Evolutionary conservation across 1,140 invertebrate genomes (phyloP), one percentile per base, ranked within the genome.

Genomic region (Macrosteles quadrilineatus): DNA sequence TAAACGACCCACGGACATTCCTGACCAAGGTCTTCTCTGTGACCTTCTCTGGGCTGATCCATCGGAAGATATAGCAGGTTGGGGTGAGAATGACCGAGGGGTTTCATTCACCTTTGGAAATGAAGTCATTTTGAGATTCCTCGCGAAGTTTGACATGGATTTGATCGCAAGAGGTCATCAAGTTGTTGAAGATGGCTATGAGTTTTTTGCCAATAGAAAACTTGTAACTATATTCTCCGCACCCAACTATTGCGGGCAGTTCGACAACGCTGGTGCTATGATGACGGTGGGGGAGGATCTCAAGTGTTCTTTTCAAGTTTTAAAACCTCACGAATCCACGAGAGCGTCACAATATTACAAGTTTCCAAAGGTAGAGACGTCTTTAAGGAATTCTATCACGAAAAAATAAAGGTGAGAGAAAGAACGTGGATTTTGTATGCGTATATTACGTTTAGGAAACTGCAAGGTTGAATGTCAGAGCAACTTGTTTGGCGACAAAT

Each of bases 41-140:
- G 92, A 94, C 82, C 80, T 94, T 70, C 80, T 94, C 3, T 94
- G 92, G 92, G 93, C 91, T 6, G 92, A 93, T 81, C 91, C 92
- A 1, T 64, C 36, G 47, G 69, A 71, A 9, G 71, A 72, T 45
- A 29, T 23, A 36, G 53, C 25, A 0, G 95, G 94, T 36, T 97
- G 94, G 94, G 94, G 93, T 4, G 94, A 96, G 81, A 97, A 97
- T 80, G 96, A 98, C 78, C 89, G 96, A 77, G 96, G 96, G 50
- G 95, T 98, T 55, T 96, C 93, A 72, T 98, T 97, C 80, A 97
- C 94, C 11, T 97, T 97, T 80, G 95, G 95, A 73, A 91, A 92
- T 27, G 94, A 97, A 81, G 86, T 90, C 50, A 88, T 91, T 36
- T 83, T 85, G 50, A 89, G 90, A 80, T 92, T 92, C 81, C 82